Evolutionary conservation across 2,888 invertebrate genomes (phyloP).

Genomic region (Athalia circularis): DNA sequence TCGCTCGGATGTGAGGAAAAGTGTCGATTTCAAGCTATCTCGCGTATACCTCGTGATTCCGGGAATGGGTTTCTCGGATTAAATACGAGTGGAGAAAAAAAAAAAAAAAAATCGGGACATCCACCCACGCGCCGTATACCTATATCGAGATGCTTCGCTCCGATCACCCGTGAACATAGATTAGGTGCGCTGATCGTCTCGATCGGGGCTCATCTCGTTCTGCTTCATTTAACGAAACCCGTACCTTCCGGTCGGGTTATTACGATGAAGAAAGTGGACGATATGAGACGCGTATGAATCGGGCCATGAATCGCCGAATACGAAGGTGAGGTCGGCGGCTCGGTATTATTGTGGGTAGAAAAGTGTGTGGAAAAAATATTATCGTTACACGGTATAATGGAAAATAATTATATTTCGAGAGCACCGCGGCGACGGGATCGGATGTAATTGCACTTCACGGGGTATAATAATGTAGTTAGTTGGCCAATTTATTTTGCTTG

Average conservation of each 20-base stretch:
- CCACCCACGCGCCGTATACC: too few relatives aligned
- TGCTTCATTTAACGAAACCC: constrained; percentile 9
- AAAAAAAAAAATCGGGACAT: background rate
- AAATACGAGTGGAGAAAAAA: background rate
- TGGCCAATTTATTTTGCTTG: too few relatives aligned
- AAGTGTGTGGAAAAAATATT: too few relatives aligned
- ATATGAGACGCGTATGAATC: background rate
- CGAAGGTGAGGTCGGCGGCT: background rate
- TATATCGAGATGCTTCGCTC: constrained; percentile 1
- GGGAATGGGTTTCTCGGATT: background rate
- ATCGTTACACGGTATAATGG: too few relatives aligned
- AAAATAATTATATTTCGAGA: too few relatives aligned
- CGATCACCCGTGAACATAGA: constrained; percentile 37
- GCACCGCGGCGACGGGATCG: too few relatives aligned
- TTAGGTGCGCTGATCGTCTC: constrained; percentile 21
- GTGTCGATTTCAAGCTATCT: too few relatives aligned
- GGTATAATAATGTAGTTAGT: too few relatives aligned
- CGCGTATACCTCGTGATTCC: too few relatives aligned
- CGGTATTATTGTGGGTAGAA: too few relatives aligned
- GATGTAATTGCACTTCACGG: too few relatives aligned
- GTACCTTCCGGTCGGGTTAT: constrained; percentile 10
- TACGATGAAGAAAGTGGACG: background rate
- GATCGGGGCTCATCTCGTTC: constrained; percentile 9
- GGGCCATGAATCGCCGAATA: background rate
- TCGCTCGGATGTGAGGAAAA: too few relatives aligned